phyloP scores from a whole-genome alignment of 2,113 vertebrate species.

The Rhadina sibilatrix region DNA sequence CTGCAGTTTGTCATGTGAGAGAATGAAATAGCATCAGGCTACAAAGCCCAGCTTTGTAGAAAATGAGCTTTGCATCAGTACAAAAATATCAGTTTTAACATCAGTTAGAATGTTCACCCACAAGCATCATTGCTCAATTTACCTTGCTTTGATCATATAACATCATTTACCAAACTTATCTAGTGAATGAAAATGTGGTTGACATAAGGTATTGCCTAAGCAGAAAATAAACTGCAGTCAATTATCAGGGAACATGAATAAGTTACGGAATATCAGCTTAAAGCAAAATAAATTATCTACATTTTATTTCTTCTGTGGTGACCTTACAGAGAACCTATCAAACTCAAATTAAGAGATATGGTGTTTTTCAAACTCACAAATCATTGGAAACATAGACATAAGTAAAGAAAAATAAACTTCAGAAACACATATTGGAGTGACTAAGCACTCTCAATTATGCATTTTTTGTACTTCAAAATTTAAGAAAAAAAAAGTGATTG shows the following conservation, averaged over 20 bases:
- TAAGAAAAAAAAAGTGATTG: neutral
- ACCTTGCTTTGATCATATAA: neutral
- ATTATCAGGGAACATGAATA: neutral
- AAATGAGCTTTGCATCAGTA: neutral
- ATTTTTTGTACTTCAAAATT: neutral
- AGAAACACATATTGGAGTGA: neutral
- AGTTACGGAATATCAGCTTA: neutral
- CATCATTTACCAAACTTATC: neutral
- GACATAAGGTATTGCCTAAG: neutral
- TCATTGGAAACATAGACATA: neutral
- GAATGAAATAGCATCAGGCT: neutral
- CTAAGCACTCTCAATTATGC: neutral
- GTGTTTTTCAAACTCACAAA: neutral
- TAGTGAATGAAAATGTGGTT: neutral
- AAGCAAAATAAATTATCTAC: neutral
- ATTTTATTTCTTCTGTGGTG: neutral
- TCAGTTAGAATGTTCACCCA: neutral
- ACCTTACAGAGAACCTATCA: neutral
- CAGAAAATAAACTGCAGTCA: neutral
- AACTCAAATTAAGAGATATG: neutral
- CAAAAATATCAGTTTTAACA: neutral
- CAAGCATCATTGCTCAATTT: neutral
- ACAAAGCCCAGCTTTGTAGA: neutral
- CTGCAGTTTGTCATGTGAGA: neutral
- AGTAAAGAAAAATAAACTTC: neutral